phyloP scores from a whole-genome alignment of 2,113 vertebrate genomes.

The pig (Sus scrofa) region DNA sequence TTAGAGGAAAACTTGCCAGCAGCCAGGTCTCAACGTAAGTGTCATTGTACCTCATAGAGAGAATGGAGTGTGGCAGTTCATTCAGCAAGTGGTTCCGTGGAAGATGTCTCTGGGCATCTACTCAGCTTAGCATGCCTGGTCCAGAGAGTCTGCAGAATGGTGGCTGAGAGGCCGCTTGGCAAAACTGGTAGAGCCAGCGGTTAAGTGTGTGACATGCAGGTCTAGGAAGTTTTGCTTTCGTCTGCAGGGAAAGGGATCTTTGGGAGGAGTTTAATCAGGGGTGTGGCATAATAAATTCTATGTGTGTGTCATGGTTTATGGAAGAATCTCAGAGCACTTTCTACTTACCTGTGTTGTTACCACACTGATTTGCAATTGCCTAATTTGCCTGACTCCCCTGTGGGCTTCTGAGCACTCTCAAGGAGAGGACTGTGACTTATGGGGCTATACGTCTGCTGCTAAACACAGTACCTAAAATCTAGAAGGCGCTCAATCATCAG shows the following conservation, averaged over 20 bases:
- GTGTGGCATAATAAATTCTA: not conserved
- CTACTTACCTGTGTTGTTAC: not conserved
- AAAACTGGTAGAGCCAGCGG: not conserved
- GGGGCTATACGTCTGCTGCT: not conserved
- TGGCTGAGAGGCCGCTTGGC: not conserved
- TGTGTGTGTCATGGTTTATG: not conserved
- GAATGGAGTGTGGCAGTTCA: too few relatives aligned
- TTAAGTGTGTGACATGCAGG: too few relatives aligned
- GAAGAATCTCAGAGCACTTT: not conserved
- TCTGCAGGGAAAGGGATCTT: accelerated
- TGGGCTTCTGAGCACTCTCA: not conserved
- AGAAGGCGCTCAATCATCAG: not conserved
- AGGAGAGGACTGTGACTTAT: not conserved
- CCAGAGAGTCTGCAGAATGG: not conserved
- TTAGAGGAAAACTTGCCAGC: not conserved
- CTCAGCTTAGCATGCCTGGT: not conserved
- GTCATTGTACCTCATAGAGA: not conserved
- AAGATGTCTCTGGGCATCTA: not conserved
- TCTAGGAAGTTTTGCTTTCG: not conserved
- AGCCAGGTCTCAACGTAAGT: not conserved
- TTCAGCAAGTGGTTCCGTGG: not conserved
- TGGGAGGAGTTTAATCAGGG: not conserved
- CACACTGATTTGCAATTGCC: not conserved
- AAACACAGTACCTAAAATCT: not conserved
- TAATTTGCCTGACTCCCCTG: not conserved